Conservation (phyloP, 2,797 vertebrate genomes). For the Zenarchopterus dispar region DNA sequence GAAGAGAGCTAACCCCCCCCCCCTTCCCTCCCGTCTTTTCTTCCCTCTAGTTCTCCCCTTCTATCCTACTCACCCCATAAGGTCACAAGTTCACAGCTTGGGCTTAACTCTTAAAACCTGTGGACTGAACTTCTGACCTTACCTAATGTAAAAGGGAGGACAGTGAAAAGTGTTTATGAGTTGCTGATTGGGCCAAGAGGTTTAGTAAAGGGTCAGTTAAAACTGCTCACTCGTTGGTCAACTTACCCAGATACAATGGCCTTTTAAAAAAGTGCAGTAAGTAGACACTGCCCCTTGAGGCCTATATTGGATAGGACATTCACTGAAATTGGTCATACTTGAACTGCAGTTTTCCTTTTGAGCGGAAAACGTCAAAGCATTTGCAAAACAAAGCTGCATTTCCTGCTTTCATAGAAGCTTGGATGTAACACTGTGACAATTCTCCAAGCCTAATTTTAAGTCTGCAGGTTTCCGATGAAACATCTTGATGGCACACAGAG, state of each 20-base stretch:
- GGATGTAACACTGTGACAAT: constrained; percentile 29
- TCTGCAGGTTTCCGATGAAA: constrained; percentile 38
- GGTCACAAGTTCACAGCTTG: constrained; percentile 85
- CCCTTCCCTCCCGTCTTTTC: constrained; percentile 36
- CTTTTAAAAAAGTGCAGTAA: constrained; percentile 32
- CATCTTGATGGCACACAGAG: constrained; percentile 37
- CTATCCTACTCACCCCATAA: constrained; percentile 64
- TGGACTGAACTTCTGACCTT: constrained; percentile 84
- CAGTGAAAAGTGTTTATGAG: constrained; percentile 76
- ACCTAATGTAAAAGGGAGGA: constrained; percentile 77
- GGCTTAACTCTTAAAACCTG: constrained; percentile 84
- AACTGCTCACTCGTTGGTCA: constrained; percentile 29
- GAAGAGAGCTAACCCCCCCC: constrained; percentile 68
- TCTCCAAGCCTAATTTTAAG: constrained; percentile 41
- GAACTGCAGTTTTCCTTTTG: constrained; percentile 18
- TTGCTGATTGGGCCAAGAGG: constrained; percentile 59
- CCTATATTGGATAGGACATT: constrained; percentile 31
- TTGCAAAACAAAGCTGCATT: constrained; percentile 20
- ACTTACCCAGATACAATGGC: constrained; percentile 44
- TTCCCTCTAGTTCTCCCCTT: constrained; percentile 47
- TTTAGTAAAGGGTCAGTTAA: constrained; percentile 38
- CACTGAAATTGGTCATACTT: constrained; percentile 5
- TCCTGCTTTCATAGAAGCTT: constrained; percentile 20
- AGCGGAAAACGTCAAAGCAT: constrained; percentile 21
- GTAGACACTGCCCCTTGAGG: constrained; percentile 69